phyloP scores from a whole-genome alignment of 2,888 invertebrate species.

The Chironomus tentans region DNA sequence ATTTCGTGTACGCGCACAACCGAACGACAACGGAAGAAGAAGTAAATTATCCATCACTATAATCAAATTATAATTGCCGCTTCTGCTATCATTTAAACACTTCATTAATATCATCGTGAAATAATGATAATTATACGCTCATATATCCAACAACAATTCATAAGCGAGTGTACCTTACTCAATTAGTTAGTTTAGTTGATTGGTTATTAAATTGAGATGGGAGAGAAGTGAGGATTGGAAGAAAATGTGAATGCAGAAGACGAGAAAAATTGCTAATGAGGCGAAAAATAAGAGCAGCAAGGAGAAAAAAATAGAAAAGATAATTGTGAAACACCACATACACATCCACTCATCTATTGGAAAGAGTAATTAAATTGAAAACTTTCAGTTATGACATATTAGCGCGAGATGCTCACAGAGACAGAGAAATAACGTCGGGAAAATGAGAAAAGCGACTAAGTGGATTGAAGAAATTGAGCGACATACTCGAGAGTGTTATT shows the following conservation, averaged over 20 bases:
- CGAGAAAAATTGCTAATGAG: not conserved
- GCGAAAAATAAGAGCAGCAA: not conserved
- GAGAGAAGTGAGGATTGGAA: not conserved
- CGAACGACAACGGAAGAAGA: too few relatives aligned
- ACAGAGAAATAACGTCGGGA: not conserved
- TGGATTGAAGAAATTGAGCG: not conserved
- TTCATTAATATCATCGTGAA: not conserved
- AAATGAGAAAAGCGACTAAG: not conserved
- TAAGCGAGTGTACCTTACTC: not conserved
- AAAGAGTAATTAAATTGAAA: constrained; percentile 21
- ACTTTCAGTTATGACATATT: constrained; percentile 8
- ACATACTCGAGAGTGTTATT: not conserved
- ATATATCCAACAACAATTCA: not conserved
- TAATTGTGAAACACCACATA: not conserved
- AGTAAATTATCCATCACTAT: not conserved
- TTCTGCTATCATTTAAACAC: not conserved
- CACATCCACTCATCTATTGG: not conserved
- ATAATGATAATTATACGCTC: not conserved
- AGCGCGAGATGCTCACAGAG: not conserved
- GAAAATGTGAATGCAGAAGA: not conserved
- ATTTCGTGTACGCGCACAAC: too few relatives aligned
- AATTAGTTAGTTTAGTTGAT: not conserved
- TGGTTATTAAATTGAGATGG: not conserved
- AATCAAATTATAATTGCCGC: not conserved
- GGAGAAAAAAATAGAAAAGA: not conserved